Evolutionary conservation across 2,888 invertebrate species (phyloP), one percentile per base, ranked within the genome.

Genomic region (Caenorhabditis sp.): DNA sequence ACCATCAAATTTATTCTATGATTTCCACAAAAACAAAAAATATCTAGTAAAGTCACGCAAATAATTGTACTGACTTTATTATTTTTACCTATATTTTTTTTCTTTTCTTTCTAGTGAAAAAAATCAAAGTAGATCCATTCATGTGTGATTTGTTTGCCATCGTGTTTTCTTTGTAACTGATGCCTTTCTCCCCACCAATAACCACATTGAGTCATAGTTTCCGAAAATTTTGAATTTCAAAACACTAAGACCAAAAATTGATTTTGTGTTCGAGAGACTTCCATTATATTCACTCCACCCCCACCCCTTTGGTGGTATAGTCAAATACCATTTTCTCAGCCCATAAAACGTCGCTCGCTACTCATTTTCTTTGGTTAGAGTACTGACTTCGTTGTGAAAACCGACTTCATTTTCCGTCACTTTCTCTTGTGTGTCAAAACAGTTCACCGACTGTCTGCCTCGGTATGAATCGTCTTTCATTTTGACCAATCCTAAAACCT

Each of bases 241-340:
- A n/a, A n/a, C 13, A 22, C 6, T 32, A 15, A 40, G 60, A 24
- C 40, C 37, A 24, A 37, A 60, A 37, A 65, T 74, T 35, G 50
- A 65, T 65, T 51, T 40, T 18, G 18, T 9, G 13, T 40, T 60
- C 60, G 40, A 60, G 60, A 37, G 28, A 37, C 22, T 65, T 64
- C 61, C 8, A 51, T 24, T 18, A 51, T 24, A 35, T 47, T n/a
- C 58, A 26, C 22, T 64, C 20, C 64, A 32, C 68, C 47, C 32
- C 64, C 35, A 64, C 53, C 64, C 28, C 44, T 71, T 62, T 61
- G 71, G 71, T 71, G 64, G 64, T 62, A 71, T 56, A 51, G 26
- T 56, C 60, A 35, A 70, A 71, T 72, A 64, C 72, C 64, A 72
- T 72, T 72, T 72, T 72, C 72, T 72, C 72, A 72, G 64, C 64